Evolutionary conservation across 1,140 invertebrate genomes (phyloP), one percentile per base, ranked within the genome.

Genomic region (Drosophila leontia): DNA sequence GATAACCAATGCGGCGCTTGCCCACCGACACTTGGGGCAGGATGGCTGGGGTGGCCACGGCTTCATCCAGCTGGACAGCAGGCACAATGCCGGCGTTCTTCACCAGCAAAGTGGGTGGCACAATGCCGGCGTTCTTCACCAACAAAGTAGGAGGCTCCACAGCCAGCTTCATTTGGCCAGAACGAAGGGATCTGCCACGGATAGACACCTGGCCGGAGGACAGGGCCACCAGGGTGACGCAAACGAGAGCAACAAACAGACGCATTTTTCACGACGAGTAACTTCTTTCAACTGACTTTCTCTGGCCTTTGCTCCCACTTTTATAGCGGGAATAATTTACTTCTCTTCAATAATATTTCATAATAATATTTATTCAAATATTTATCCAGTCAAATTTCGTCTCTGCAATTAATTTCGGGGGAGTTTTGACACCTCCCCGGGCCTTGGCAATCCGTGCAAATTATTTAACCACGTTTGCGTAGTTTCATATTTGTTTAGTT

Each of bases 361-460:
- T 29, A 51, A 34, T 48, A 48, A 32, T 50, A 50, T 55, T 7
- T 41, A 34, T 44, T 32, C 15, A 77, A 77, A 77, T 77, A 77
- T 77, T 77, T 19, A 60, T 19, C 42, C 23, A 77, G 48, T 37
- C 47, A 68, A 77, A 60, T 75, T 74, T 62, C 50, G 44, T 50
- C 26, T 63, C 23, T 55, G 61, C 61, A 55, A 65, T 70, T 74
- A 60, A 70, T 74, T 74, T 6, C 35, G 17, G 39, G 29, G 55
- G 26, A 42, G 35, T 56, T 74, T 23, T 58, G 41, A 23, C 53
- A 23, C 53, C 19, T 35, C 53, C 6, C 19, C 55, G 67, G 67
- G 56, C 70, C 70, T 74, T 74, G 63, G 56, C 63, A 68, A 77
- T 77, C 75, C 75, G 56, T 77, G 75, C 75, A 61, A 56, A 53